Base-by-base conservation (phyloP, 2,888 invertebrate species). In the Plagiodera versicolora region DNA sequence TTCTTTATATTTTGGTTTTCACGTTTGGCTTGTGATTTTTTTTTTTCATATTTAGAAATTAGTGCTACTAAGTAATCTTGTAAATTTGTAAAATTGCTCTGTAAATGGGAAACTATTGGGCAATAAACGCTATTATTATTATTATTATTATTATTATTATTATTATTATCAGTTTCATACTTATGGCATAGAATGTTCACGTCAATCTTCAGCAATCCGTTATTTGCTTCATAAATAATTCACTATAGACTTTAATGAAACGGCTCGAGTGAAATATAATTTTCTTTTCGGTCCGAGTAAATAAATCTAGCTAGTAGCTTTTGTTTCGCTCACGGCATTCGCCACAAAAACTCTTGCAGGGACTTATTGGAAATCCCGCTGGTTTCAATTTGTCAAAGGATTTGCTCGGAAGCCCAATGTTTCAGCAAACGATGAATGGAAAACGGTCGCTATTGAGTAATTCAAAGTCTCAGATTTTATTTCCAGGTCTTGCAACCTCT, bases 361-460 rank as follows among this genome's bases (percentile, higher is more conserved):
- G 39, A 39, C 39, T 39, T 39, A 39, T 39, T 14, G 39, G 14
- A n/a, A 39, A 39, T 39, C 39, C 39, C 6, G 39, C 11, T 39
- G 39, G 14, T 39, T 39, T 39, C 39, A 39, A 39, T 39, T 39
- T 39, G 39, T 39, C 39, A 39, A 39, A 39, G 39, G 39, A 39
- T 39, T 39, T 39, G 14, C 39, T 39, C 39, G 39, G 14, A 6
- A 39, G 39, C 14, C 39, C 39, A 39, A 4, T n/a, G 39, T 39
- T 39, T 39, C 39, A 39, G 39, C 39, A 14, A 14, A 39, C 39
- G 39, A 39, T 39, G 11, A 39, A 39, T 39, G 39, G 39, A 39
- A 39, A 39, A 39, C 39, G 39, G 39, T 14, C 8, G n/a, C n/a
- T n/a, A n/a, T 8, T 39, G 11, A 39, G 39, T 39, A 14, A 39